phyloP scores from a whole-genome alignment of 1,140 invertebrate genomes.

The Uloborus diversus region DNA sequence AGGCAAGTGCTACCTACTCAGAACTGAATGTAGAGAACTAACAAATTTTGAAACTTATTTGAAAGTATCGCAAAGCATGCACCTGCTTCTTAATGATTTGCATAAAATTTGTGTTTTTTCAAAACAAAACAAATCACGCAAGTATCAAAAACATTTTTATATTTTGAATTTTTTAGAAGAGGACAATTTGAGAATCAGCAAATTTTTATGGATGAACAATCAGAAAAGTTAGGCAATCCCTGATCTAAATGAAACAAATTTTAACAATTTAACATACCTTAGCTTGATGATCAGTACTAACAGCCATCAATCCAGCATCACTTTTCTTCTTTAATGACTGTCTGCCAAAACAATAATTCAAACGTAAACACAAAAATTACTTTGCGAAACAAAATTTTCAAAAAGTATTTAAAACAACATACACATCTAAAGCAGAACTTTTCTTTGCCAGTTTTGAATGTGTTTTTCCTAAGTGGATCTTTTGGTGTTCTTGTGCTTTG shows the following conservation, averaged over 20 bases:
- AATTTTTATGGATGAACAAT: background rate
- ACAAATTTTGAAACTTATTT: no score
- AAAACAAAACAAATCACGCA: no score
- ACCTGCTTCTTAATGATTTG: no score
- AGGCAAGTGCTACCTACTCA: no score
- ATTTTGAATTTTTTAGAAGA: no score
- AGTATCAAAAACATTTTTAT: no score
- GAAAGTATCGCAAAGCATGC: no score
- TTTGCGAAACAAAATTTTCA: background rate
- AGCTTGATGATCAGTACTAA: constrained; percentile 44
- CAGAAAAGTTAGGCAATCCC: background rate
- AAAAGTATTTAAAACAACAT: background rate
- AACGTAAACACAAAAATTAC: background rate
- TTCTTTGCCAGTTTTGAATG: constrained; percentile 62
- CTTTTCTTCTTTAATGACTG: constrained; percentile 56
- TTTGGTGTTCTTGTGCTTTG: constrained; percentile 62
- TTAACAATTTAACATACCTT: constrained; percentile 45
- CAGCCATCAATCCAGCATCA: constrained; percentile 50
- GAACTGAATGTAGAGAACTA: no score
- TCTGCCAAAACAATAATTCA: constrained; percentile 33
- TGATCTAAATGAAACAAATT: no score
- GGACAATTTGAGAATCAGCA: no score
- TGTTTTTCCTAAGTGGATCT: constrained; percentile 59
- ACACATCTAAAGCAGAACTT: constrained; percentile 51
- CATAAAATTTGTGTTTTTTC: no score